Conservation (phyloP, 2,888 invertebrate genomes). For the Halictus quadricinctus region DNA sequence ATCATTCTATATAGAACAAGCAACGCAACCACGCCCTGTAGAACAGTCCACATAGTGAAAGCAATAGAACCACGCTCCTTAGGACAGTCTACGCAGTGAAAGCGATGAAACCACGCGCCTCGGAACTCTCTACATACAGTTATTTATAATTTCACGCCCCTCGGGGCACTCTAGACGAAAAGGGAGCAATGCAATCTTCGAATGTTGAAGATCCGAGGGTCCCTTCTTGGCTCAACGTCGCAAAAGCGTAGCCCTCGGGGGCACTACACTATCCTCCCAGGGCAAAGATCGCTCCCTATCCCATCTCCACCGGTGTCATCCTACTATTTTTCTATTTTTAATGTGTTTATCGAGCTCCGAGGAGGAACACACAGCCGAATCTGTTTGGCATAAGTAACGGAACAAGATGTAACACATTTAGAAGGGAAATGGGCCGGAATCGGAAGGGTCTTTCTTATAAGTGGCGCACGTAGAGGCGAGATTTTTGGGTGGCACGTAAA, state of each 20-base stretch:
- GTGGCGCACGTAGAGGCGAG: slow-evolving; percentile 16
- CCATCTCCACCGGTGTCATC: no score
- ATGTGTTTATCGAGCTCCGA: not conserved
- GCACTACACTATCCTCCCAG: not conserved
- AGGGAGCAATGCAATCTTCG: no score
- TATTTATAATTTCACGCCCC: not conserved
- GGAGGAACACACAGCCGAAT: not conserved
- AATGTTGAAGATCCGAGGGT: not conserved
- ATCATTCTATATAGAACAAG: no score
- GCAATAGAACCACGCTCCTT: no score
- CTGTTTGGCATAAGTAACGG: not conserved
- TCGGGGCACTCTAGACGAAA: not conserved
- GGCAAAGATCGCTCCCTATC: not conserved
- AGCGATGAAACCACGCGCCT: not conserved
- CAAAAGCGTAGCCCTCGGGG: no score
- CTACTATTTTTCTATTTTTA: not conserved
- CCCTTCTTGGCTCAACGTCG: not conserved
- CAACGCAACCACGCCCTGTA: no score
- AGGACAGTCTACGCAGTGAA: no score
- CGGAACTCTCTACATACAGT: no score
- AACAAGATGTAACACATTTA: not conserved
- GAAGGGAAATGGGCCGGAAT: not conserved
- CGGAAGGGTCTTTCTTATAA: not conserved
- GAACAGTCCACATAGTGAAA: no score
- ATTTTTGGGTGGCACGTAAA: slow-evolving; percentile 59